Evolutionary conservation across 2,888 invertebrate genomes (phyloP), one percentile per base, ranked within the genome.

Genomic region (Nemotelus pantherinus): DNA sequence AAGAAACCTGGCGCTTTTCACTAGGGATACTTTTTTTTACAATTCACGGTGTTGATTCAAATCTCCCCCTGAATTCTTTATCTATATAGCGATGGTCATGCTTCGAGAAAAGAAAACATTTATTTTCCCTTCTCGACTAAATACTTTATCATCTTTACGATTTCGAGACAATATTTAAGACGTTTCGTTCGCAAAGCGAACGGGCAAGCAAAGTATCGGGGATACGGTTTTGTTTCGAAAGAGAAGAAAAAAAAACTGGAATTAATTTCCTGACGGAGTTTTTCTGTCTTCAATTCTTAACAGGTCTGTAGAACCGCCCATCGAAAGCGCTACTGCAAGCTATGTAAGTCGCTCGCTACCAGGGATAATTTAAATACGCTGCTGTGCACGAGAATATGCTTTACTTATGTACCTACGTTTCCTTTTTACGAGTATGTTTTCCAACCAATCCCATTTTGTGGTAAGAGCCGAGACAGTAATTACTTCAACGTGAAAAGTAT

Each of bases 221-320:
- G 25, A 1, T 25, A 25, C 25, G 25, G 25, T 3, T 3, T 55
- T 43, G 41, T 47, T 25, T 25, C 25, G 25, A 25, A 25, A 25
- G 25, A 25, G 25, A 25, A 25, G 25, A 25, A 25, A 25, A 55
- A 70, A 70, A 70, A 70, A 70, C 70, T 70, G 53, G 60, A 74
- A 74, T 60, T 74, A 74, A 74, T 60, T 74, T 74, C 74, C 74
- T 74, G 60, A 39, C n/a, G 74, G 7, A 60, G 74, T 60, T 74
- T 72, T 72, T 72, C 60, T 58, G 25, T 25, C 47, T 43, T n/a
- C n/a, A 5, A 43, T 72, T 72, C 58, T 58, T 45, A 3, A 47
- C 43, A 57, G 47, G n/a, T 45, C 44, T 55, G 63, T 63, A 48
- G 50, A 25, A 41, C 47, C 60, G 60, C 72, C 72, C 74, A 60